Percentiles rank a stretch among this genome's conserved stretches.
Conservation (phyloP, 2,113 vertebrate genomes). For the Nothoprocta pentlandii region DNA sequence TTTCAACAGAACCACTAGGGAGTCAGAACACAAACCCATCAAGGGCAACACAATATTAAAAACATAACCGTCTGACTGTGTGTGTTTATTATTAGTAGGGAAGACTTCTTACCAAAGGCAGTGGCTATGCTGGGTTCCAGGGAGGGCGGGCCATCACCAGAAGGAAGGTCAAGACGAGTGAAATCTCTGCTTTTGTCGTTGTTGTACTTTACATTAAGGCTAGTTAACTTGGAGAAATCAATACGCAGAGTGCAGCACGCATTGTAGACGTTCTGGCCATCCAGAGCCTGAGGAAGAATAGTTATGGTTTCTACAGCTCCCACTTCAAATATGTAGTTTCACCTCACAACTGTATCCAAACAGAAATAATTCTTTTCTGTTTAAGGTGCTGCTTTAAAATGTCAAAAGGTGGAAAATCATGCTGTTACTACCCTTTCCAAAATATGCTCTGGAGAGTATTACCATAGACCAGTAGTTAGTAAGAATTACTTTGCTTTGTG, state of each 20-base stretch:
- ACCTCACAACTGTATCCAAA: background rate
- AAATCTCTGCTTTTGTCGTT: constrained; percentile 91
- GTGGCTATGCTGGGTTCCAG: constrained; percentile 72
- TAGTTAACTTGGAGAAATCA: constrained; percentile 86
- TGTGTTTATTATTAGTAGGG: background rate
- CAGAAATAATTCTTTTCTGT: background rate
- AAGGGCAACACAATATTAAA: background rate
- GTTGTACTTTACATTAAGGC: constrained; percentile 88
- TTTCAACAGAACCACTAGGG: background rate
- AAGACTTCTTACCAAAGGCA: constrained; percentile 79
- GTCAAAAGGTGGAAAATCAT: background rate
- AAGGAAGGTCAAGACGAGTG: constrained; percentile 85
- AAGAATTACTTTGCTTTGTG: background rate
- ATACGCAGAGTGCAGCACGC: constrained; percentile 85
- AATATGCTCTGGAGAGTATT: background rate
- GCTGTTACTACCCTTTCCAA: background rate
- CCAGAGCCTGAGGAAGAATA: constrained; percentile 78
- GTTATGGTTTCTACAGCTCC: background rate
- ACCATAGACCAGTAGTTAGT: background rate
- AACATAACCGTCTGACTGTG: background rate
- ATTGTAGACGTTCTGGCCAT: constrained; percentile 85
- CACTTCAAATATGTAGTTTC: background rate
- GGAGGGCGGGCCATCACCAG: constrained; percentile 75
- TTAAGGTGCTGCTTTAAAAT: background rate
- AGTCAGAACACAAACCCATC: background rate